phyloP scores from a whole-genome alignment of 1,140 invertebrate genomes.

The Lepidurus couesii region DNA sequence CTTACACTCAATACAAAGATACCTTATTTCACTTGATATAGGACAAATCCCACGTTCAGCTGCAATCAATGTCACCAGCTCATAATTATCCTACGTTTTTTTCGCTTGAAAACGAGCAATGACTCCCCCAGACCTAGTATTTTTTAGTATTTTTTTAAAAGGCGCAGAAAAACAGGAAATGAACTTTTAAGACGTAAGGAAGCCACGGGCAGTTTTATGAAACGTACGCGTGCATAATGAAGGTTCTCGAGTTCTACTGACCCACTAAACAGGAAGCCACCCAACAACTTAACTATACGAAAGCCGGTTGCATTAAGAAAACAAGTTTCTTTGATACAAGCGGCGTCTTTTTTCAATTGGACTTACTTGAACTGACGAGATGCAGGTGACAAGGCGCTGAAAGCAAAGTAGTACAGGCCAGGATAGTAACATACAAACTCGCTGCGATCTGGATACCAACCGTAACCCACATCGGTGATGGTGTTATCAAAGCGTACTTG shows the following conservation, averaged over 20 bases:
- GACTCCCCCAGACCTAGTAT: background rate
- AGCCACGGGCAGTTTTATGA: background rate
- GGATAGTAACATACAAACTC: conserved; percentile 51
- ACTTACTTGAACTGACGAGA: conserved; percentile 35
- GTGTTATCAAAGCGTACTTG: conserved; percentile 39
- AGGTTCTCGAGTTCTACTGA: conserved; percentile 3
- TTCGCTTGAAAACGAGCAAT: background rate
- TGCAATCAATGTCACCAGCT: background rate
- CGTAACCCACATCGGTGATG: conserved; percentile 48
- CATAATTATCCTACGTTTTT: background rate
- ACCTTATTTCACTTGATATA: background rate
- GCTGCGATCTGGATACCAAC: conserved; percentile 48
- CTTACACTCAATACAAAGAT: background rate
- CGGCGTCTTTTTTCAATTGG: background rate
- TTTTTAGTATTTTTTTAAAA: background rate
- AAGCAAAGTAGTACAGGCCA: conserved; percentile 51
- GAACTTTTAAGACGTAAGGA: background rate
- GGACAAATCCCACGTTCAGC: conserved; percentile 1
- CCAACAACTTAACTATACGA: conserved; percentile 5
- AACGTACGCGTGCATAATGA: conserved; percentile 21
- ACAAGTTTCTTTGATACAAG: background rate
- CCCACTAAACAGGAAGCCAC: conserved; percentile 14
- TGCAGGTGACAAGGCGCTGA: conserved; percentile 41
- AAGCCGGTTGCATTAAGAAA: background rate
- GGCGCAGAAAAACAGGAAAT: conserved; percentile 4